Evolutionary conservation across 2,888 invertebrate genomes (phyloP).

Genomic region (Amphipoea oculea): DNA sequence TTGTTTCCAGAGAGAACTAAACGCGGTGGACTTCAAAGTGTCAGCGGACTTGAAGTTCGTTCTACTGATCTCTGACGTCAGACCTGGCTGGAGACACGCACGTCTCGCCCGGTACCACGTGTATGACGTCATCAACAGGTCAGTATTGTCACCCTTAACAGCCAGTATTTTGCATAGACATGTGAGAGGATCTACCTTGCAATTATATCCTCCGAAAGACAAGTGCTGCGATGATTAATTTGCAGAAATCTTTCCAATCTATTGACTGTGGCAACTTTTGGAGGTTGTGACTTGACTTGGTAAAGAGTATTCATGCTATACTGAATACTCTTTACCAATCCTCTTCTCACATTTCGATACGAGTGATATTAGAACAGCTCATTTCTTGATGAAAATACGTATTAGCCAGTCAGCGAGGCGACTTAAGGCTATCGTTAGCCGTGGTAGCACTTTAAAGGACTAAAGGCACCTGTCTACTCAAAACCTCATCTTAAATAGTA

Average conservation of each 20-base stretch:
- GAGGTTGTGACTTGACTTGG: not conserved
- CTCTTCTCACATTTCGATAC: not conserved
- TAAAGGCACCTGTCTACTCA: too few species aligned
- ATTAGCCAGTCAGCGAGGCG: not conserved
- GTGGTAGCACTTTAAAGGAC: not conserved
- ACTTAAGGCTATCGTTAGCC: not conserved
- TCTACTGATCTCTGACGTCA: conserved; percentile 93
- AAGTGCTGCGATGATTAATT: not conserved
- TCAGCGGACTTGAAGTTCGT: conserved; percentile 95
- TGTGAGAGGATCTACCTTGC: too few species aligned
- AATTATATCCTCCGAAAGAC: not conserved
- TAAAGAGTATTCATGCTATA: too few species aligned
- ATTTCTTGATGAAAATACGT: not conserved
- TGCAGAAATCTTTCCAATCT: not conserved
- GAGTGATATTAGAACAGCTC: not conserved
- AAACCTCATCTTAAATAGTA: not conserved
- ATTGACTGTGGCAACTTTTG: not conserved
- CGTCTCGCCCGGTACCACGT: conserved; percentile 92
- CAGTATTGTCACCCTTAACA: conserved; percentile 26
- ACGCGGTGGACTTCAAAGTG: conserved; percentile 94
- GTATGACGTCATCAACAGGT: conserved; percentile 92
- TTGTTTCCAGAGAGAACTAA: conserved; percentile 92
- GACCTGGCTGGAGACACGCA: conserved; percentile 91
- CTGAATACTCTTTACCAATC: too few species aligned
- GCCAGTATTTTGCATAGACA: not conserved